Evolutionary conservation across 1,140 invertebrate genomes (phyloP).

Genomic region (Pseudomyrmex cubaensis): DNA sequence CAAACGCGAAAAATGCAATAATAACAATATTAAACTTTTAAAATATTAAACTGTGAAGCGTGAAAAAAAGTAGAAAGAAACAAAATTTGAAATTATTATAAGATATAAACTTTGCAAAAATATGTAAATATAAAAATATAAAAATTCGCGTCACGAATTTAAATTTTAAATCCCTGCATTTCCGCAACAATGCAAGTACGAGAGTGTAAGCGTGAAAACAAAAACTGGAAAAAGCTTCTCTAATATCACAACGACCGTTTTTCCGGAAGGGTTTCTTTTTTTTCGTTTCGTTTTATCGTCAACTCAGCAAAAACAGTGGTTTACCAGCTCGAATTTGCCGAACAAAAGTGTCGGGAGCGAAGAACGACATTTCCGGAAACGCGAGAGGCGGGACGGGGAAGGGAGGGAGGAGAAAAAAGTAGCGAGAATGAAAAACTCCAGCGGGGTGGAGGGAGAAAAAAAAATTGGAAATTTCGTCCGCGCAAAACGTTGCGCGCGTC

Average conservation of each 20-base stretch:
- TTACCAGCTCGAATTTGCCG: conserved; percentile 48
- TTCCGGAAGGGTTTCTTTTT: neutral
- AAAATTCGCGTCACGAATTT: too few species aligned
- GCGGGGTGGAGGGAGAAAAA: neutral
- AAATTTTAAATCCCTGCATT: neutral
- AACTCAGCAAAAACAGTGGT: conserved; percentile 4
- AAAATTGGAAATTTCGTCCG: conserved; percentile 80
- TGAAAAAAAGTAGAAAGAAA: neutral
- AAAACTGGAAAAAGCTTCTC: neutral
- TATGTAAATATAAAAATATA: too few species aligned
- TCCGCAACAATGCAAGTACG: neutral
- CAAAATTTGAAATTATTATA: neutral
- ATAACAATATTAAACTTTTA: too few species aligned
- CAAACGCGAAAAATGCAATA: neutral
- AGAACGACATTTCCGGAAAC: conserved; percentile 43
- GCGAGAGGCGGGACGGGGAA: neutral
- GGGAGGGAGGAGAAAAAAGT: conserved; percentile 13
- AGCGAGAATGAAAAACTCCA: conserved; percentile 41
- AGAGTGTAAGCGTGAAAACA: neutral
- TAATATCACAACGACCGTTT: neutral
- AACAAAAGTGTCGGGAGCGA: conserved; percentile 29
- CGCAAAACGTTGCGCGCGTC: conserved; percentile 21
- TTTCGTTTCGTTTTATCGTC: neutral
- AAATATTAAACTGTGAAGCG: neutral
- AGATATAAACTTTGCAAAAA: neutral